These are phyloP conservation scores for Misgurnus mizolepis DNA, from an alignment of 2,113 vertebrate species.

Conservation along the genomic window DNA sequence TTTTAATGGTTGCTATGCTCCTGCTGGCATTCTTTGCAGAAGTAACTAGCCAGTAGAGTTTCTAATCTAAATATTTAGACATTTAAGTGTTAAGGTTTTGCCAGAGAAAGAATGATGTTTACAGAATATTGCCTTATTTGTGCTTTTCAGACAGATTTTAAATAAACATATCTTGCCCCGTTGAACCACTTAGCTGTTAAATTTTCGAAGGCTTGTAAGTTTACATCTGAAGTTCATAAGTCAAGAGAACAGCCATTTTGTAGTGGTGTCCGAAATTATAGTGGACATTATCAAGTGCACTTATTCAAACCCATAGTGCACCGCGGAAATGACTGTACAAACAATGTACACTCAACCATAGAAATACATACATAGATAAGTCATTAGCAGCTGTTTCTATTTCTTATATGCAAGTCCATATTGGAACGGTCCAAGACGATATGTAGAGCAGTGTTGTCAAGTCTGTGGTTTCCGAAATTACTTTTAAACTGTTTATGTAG, in stretches of 20 bases:
- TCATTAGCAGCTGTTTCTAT: too few species aligned
- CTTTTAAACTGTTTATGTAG: too few species aligned
- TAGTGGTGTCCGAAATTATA: too few species aligned
- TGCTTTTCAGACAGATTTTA: not conserved
- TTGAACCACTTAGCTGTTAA: not conserved
- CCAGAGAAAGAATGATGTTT: not conserved
- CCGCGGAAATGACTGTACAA: too few species aligned
- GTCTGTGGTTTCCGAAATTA: too few species aligned
- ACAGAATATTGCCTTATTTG: not conserved
- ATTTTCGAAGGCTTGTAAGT: not conserved
- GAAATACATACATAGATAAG: too few species aligned
- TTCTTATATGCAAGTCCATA: too few species aligned
- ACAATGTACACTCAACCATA: too few species aligned
- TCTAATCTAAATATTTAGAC: not conserved
- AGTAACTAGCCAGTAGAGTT: not conserved
- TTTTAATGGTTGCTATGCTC: slow-evolving; percentile 3
- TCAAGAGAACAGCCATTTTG: not conserved
- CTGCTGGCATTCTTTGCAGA: slow-evolving; percentile 6
- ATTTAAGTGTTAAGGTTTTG: slow-evolving; percentile 7
- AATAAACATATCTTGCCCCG: not conserved
- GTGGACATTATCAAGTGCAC: too few species aligned
- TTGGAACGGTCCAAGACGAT: too few species aligned
- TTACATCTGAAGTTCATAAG: not conserved
- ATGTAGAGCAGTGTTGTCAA: too few species aligned
- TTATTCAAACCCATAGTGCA: too few species aligned